phyloP scores from a whole-genome alignment of 2,888 invertebrate genomes.

The Zaprionus lineosus region DNA sequence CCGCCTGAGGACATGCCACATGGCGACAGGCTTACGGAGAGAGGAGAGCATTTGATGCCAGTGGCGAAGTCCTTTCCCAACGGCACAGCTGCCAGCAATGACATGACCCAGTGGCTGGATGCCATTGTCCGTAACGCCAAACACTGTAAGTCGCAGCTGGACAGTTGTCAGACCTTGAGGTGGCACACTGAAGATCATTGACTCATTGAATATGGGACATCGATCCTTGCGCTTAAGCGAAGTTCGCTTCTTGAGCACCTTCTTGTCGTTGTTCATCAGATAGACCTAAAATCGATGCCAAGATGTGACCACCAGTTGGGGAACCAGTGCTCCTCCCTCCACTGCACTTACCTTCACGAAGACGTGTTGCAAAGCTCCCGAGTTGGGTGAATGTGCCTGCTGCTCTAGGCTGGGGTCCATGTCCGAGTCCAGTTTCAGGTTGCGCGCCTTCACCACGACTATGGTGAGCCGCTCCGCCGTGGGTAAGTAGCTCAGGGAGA shows the following conservation, averaged over 20 bases:
- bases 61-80: conserved; percentile 88
- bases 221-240: conserved; percentile 89
- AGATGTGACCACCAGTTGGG: not conserved
- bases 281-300: conserved; percentile 87
- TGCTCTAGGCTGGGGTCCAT: not conserved
- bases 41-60: conserved; percentile 93
- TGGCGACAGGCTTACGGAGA: conserved; percentile 90
- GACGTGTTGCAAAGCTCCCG: conserved; percentile 85
- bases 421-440: conserved; percentile 85
- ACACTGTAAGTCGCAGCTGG: conserved; percentile 88
- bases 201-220: conserved; percentile 92
- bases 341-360: conserved; percentile 90
- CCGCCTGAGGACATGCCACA: conserved; percentile 90
- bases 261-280: conserved; percentile 90
- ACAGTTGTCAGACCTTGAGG: conserved; percentile 88
- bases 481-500: conserved; percentile 91
- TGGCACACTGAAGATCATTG: conserved; percentile 92
- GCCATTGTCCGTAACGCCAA: conserved; percentile 80
- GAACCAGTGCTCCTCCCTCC: too few species aligned
- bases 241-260: conserved; percentile 91
- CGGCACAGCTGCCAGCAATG: conserved; percentile 89
- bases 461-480: conserved; percentile 90
- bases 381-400: conserved; percentile 13
- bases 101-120: conserved; percentile 90
- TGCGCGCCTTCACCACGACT: conserved; percentile 88